phyloP scores from a whole-genome alignment of 2,888 invertebrate genomes.

The Cephonodes hylas region DNA sequence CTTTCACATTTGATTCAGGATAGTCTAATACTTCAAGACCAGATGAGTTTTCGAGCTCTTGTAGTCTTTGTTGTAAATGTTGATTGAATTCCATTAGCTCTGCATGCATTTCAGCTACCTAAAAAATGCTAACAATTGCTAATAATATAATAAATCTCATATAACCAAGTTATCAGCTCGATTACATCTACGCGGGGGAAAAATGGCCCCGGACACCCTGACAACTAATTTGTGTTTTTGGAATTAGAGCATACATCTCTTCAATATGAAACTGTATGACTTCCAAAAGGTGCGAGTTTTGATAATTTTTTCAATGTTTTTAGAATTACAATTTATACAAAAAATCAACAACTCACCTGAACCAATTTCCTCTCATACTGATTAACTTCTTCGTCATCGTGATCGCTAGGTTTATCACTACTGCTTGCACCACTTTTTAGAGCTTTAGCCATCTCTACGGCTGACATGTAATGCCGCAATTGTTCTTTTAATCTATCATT shows the following conservation, averaged over 20 bases:
- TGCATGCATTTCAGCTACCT: slow-evolving; percentile 97
- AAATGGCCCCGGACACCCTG: too few relatives aligned
- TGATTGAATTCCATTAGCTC: slow-evolving; percentile 96
- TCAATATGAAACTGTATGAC: too few relatives aligned
- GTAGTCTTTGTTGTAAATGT: slow-evolving; percentile 86
- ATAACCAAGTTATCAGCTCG: too few relatives aligned
- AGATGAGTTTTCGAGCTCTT: slow-evolving; percentile 66
- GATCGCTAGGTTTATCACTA: slow-evolving; percentile 36
- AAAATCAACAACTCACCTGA: slow-evolving; percentile 79
- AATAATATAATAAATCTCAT: too few relatives aligned
- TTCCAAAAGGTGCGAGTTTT: too few relatives aligned
- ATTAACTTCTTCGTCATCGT: slow-evolving; percentile 84
- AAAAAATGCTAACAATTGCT: slow-evolving; percentile 17
- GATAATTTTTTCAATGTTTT: too few relatives aligned
- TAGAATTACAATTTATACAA: neutral
- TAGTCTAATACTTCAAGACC: slow-evolving; percentile 61
- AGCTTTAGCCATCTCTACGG: slow-evolving; percentile 93
- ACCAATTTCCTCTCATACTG: slow-evolving; percentile 93
- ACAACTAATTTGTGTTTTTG: too few relatives aligned
- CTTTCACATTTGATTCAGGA: slow-evolving; percentile 84
- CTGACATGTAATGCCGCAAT: slow-evolving; percentile 91
- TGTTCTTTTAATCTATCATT: slow-evolving; percentile 92
- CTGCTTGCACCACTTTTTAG: slow-evolving; percentile 80
- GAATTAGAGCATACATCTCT: too few relatives aligned
- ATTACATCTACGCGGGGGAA: too few relatives aligned